Percentiles rank a stretch among this genome's conserved stretches.
These are phyloP conservation scores for Manis javanica DNA, from an alignment of 2,797 vertebrate species.

Conservation along the genomic window DNA sequence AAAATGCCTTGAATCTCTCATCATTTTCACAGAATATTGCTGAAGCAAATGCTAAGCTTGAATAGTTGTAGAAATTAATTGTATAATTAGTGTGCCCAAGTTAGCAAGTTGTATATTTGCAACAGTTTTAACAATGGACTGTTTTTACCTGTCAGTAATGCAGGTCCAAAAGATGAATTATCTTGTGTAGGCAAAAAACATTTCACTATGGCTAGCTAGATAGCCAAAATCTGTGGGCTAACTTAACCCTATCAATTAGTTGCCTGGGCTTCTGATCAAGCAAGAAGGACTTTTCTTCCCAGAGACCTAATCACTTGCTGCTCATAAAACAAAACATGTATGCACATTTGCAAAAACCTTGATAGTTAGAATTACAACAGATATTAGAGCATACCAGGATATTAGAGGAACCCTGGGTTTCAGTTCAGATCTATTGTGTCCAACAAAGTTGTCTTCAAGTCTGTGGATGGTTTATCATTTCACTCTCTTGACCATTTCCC, in stretches of 20 bases:
- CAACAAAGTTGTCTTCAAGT: not conserved
- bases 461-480: not conserved
- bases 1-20: constrained; percentile 6
- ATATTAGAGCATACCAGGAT: not conserved
- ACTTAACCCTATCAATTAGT: not conserved
- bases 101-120: constrained; percentile 73
- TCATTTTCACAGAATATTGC: constrained; percentile 42
- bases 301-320: not conserved
- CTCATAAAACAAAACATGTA: not conserved
- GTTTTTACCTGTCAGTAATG: not conserved
- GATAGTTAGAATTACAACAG: not conserved
- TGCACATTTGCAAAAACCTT: not conserved
- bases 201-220: not conserved
- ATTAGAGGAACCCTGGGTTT: not conserved
- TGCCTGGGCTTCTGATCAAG: not conserved
- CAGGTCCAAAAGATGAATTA: not conserved
- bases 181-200: not conserved
- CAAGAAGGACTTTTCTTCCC: not conserved
- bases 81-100: constrained; percentile 64
- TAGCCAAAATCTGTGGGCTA: not conserved
- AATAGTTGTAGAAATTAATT: constrained; percentile 69
- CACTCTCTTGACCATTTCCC: not conserved
- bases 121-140: constrained; percentile 28
- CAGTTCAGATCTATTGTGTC: not conserved
- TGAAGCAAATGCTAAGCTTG: constrained; percentile 43